Conservation (phyloP, 1,140 invertebrate genomes). For the Calosoma granatense region DNA sequence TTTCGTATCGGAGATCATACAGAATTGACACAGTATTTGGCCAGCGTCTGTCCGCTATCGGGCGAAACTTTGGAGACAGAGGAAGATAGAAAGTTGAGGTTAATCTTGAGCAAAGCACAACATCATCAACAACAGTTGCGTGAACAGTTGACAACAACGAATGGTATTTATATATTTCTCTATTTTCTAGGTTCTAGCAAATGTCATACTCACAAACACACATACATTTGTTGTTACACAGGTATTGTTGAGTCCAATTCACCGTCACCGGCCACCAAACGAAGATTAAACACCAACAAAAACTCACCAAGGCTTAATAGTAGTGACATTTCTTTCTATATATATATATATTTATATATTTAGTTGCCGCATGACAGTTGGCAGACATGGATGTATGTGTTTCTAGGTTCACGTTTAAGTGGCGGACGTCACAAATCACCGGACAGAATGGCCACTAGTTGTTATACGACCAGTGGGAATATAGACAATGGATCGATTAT, state of each 20-base stretch:
- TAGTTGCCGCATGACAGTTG: too few species aligned
- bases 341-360: neutral
- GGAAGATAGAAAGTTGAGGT: slow-evolving; percentile 71
- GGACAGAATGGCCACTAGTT: slow-evolving; percentile 58
- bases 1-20: slow-evolving; percentile 76
- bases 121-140: slow-evolving; percentile 76
- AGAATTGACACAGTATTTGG: slow-evolving; percentile 71
- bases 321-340: slow-evolving; percentile 13
- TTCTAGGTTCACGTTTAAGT: slow-evolving; percentile 36
- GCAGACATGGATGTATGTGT: slow-evolving; percentile 7
- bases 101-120: slow-evolving; percentile 81
- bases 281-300: slow-evolving; percentile 33
- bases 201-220: too few species aligned
- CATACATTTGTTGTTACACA: neutral
- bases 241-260: neutral
- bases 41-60: slow-evolving; percentile 62
- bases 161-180: slow-evolving; percentile 11
- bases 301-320: slow-evolving; percentile 17
- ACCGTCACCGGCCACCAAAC: slow-evolving; percentile 34
- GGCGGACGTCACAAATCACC: slow-evolving; percentile 47
- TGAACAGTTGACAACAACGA: slow-evolving; percentile 46
- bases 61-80: slow-evolving; percentile 68
- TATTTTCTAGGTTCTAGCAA: too few species aligned
- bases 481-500: slow-evolving; percentile 38
- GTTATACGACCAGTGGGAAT: slow-evolving; percentile 39